Percentiles rank a stretch among this genome's conserved stretches.
Conservation (phyloP, 2,888 invertebrate genomes). For the Pandemis corylana region DNA sequence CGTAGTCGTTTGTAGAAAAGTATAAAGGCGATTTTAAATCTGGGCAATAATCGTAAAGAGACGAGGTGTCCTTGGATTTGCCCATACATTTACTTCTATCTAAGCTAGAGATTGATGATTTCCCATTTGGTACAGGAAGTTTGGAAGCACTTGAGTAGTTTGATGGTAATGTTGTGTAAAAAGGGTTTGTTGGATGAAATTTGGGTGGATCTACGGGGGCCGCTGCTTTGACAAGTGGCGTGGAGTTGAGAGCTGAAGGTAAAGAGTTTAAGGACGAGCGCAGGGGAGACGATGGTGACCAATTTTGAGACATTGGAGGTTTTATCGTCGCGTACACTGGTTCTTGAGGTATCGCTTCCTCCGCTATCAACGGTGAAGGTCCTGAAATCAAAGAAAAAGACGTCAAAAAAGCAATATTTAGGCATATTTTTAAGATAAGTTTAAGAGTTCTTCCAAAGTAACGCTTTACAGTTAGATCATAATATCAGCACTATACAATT, state of each 20-base stretch:
- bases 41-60: conserved; percentile 56
- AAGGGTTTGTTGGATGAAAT: conserved; percentile 81
- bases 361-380: conserved; percentile 75
- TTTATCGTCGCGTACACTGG: conserved; percentile 79
- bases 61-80: conserved; percentile 62
- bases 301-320: conserved; percentile 64
- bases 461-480: too few relatives aligned
- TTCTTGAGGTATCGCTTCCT: conserved; percentile 73
- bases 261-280: conserved; percentile 67
- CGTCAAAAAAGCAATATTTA: conserved; percentile 7
- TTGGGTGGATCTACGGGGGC: conserved; percentile 61
- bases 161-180: conserved; percentile 78
- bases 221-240: conserved; percentile 68
- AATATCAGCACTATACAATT: too few relatives aligned
- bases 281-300: conserved; percentile 59
- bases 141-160: conserved; percentile 76
- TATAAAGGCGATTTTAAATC: conserved; percentile 67
- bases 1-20: conserved; percentile 60
- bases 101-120: conserved; percentile 65
- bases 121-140: conserved; percentile 75
- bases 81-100: conserved; percentile 65
- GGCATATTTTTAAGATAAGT: neutral
- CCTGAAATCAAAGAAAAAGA: conserved; percentile 68
- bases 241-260: conserved; percentile 67
- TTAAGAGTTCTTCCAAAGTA: too few relatives aligned